These are phyloP conservation scores for Xanthia togata DNA, from an alignment of 2,888 invertebrate species.

Conservation along the genomic window DNA sequence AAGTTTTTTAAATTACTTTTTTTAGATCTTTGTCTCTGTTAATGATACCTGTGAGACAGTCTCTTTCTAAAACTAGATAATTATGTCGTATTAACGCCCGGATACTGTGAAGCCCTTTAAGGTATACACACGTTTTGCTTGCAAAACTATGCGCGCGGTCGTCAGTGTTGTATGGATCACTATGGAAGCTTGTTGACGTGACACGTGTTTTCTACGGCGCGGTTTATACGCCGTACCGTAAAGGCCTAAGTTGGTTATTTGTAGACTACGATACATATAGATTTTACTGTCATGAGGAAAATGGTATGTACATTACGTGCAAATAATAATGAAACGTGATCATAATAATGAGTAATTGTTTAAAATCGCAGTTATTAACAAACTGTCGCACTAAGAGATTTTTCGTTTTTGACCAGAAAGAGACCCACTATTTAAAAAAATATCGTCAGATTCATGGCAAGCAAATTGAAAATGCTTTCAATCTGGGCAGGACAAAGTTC, in stretches of 20 bases:
- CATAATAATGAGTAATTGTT: constrained; percentile 7
- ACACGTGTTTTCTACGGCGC: no score
- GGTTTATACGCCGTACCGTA: no score
- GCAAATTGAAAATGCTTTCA: background rate
- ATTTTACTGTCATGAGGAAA: constrained; percentile 27
- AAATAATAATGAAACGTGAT: constrained; percentile 7
- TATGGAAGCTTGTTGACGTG: no score
- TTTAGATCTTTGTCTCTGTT: no score
- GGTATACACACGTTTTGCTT: no score
- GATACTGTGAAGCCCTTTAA: background rate
- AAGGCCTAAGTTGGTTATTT: no score
- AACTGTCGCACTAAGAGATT: background rate
- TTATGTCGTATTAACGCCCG: background rate
- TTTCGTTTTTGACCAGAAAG: no score
- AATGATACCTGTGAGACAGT: background rate
- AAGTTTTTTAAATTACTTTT: no score
- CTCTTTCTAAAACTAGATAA: background rate
- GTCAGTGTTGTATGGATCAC: no score
- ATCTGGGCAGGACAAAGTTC: background rate
- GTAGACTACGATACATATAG: constrained; percentile 9
- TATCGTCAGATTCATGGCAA: background rate
- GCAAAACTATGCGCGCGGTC: no score
- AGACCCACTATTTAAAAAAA: background rate
- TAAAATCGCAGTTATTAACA: constrained; percentile 7
- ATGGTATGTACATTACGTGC: background rate